Evolutionary conservation across 1,140 invertebrate genomes (phyloP).

Genomic region (Caenorhabditis inopinata): DNA sequence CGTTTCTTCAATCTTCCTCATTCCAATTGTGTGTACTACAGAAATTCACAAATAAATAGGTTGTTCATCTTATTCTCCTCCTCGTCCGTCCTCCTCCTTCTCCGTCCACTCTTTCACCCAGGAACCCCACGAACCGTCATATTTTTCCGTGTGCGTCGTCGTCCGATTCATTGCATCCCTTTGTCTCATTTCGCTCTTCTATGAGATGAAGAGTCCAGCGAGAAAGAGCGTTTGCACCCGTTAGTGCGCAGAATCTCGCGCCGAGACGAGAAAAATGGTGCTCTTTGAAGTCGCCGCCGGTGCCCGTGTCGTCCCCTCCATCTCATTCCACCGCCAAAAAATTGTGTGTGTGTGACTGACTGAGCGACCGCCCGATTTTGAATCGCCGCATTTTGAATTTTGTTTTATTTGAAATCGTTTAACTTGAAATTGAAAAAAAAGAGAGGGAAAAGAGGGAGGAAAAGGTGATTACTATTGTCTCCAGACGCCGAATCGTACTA

Average conservation of each 20-base stretch:
- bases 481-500: too few relatives aligned
- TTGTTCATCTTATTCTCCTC: not conserved
- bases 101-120: not conserved
- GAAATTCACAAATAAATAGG: too few relatives aligned
- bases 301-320: not conserved
- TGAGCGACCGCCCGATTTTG: not conserved
- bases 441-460: not conserved
- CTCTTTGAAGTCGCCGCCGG: conserved; percentile 7
- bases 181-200: conserved; percentile 14
- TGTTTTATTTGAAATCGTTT: too few relatives aligned
- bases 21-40: too few relatives aligned
- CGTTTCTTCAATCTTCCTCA: too few relatives aligned
- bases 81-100: too few relatives aligned
- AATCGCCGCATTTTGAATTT: not conserved
- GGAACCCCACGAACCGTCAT: not conserved
- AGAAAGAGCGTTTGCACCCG: not conserved
- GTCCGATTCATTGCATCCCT: conserved; percentile 19
- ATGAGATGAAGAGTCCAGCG: not conserved
- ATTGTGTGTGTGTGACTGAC: not conserved
- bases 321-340: not conserved
- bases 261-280: conserved; percentile 23
- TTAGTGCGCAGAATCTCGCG: not conserved
- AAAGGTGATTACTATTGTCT: too few relatives aligned
- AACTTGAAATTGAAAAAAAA: too few relatives aligned
- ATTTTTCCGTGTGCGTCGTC: not conserved